Percentiles rank a stretch among this genome's conserved stretches.
phyloP scores from a whole-genome alignment of 2,113 vertebrate species.

The Brienomyrus brachyistius region DNA sequence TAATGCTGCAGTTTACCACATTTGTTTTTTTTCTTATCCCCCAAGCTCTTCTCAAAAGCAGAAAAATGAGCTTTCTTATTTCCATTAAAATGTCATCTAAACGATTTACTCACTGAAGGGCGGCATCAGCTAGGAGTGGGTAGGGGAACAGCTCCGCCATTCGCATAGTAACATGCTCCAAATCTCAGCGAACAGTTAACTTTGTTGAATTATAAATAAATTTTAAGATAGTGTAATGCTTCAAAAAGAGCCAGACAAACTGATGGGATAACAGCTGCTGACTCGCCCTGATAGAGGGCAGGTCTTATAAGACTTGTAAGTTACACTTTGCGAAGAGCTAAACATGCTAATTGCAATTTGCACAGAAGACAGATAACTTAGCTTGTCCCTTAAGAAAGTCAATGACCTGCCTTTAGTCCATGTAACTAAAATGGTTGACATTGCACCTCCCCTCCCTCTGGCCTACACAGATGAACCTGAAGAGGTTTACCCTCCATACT shows the following conservation, averaged over 20 bases:
- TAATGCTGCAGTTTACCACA: not conserved
- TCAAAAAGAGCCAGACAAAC: not conserved
- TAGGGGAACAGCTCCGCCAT: not conserved
- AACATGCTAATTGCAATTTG: not conserved
- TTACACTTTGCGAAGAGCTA: not conserved
- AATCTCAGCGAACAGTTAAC: not conserved
- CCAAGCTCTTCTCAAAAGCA: not conserved
- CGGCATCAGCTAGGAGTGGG: not conserved
- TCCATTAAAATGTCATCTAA: not conserved
- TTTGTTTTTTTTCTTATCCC: not conserved
- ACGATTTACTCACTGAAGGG: not conserved
- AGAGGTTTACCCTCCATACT: conserved; percentile 76
- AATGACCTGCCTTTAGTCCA: not conserved
- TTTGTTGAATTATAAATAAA: not conserved
- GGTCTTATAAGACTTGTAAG: not conserved
- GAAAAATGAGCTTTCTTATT: not conserved
- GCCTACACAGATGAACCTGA: conserved; percentile 66
- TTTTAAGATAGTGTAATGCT: not conserved
- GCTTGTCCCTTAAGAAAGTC: not conserved
- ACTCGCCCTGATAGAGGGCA: not conserved
- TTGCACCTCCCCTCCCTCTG: not conserved
- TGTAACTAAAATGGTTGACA: not conserved
- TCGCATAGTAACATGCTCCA: not conserved
- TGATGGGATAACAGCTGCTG: not conserved
- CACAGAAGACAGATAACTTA: not conserved